phyloP scores from a whole-genome alignment of 2,113 vertebrate species.

The Pitta sordida region DNA sequence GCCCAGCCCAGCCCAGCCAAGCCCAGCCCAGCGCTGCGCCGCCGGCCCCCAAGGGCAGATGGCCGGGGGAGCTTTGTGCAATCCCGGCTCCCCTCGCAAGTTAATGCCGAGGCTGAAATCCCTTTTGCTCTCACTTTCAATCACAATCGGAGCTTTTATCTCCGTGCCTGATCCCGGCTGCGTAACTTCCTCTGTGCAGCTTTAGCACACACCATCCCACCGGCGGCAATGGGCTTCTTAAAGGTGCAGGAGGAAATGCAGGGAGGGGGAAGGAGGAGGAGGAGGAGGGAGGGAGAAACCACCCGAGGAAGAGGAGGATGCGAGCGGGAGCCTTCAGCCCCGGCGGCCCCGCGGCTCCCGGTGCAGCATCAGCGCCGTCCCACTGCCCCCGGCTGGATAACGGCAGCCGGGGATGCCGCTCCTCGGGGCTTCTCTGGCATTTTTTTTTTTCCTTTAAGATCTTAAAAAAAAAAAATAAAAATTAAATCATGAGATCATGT shows the following conservation, averaged over 20 bases:
- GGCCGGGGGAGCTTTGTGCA: conserved; percentile 78
- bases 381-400: background rate
- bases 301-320: conserved; percentile 20
- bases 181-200: conserved; percentile 86
- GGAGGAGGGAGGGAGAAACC: background rate
- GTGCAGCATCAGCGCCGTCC: conserved; percentile 3
- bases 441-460: background rate
- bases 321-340: background rate
- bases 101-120: conserved; percentile 87
- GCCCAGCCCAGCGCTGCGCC: conserved; percentile 9
- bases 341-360: background rate
- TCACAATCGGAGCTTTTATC: conserved; percentile 91
- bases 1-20: background rate
- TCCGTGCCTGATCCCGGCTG: conserved; percentile 83
- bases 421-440: background rate
- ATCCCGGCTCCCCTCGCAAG: conserved; percentile 70
- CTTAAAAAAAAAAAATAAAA: background rate
- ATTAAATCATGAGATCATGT: conserved; percentile 8
- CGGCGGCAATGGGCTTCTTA: conserved; percentile 77
- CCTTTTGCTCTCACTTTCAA: conserved; percentile 88
- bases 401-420: background rate
- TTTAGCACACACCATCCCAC: conserved; percentile 74
- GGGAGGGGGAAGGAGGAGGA: background rate
- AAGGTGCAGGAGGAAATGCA: conserved; percentile 79
- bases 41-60: conserved; percentile 80